A percentile compares a stretch with the other conserved stretches of the same genome.
Conservation (phyloP, 1,140 invertebrate species). For the Popillia japonica region DNA sequence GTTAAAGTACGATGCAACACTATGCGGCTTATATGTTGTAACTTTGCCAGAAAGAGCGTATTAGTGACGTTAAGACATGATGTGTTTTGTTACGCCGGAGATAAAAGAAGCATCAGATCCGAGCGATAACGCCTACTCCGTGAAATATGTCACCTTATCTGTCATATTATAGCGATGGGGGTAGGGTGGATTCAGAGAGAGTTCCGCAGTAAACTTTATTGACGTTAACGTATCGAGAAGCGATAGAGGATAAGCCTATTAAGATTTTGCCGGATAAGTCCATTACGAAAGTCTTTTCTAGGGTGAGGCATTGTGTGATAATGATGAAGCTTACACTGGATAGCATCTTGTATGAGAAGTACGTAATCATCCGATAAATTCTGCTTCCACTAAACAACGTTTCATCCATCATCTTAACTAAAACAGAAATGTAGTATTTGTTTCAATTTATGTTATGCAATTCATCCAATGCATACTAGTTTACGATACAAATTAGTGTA, state of each 20-base stretch:
- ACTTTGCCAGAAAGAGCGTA: constrained; percentile 3
- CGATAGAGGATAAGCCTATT: constrained; percentile 18
- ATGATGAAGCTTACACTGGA: not conserved
- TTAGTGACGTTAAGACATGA: not conserved
- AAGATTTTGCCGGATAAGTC: constrained; percentile 6
- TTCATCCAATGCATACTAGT: too few relatives aligned
- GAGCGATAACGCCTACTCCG: not conserved
- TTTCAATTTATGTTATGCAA: too few relatives aligned
- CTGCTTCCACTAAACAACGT: too few relatives aligned
- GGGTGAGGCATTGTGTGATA: not conserved
- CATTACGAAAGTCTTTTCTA: constrained; percentile 2
- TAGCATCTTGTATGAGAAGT: constrained; percentile 3
- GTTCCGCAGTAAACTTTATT: not conserved
- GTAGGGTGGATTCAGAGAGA: not conserved
- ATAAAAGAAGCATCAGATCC: not conserved
- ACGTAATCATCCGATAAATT: not conserved
- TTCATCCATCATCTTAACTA: too few relatives aligned
- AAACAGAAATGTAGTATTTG: too few relatives aligned
- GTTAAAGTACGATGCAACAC: not conserved
- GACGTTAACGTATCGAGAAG: constrained; percentile 1
- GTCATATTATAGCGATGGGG: not conserved
- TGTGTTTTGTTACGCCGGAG: not conserved
- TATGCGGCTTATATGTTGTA: constrained; percentile 1
- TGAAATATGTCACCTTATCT: constrained; percentile 15
- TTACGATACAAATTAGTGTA: too few relatives aligned